These are phyloP conservation scores for Ornithorhynchus anatinus DNA, from an alignment of 2,113 vertebrate genomes.

Conservation along the genomic window DNA sequence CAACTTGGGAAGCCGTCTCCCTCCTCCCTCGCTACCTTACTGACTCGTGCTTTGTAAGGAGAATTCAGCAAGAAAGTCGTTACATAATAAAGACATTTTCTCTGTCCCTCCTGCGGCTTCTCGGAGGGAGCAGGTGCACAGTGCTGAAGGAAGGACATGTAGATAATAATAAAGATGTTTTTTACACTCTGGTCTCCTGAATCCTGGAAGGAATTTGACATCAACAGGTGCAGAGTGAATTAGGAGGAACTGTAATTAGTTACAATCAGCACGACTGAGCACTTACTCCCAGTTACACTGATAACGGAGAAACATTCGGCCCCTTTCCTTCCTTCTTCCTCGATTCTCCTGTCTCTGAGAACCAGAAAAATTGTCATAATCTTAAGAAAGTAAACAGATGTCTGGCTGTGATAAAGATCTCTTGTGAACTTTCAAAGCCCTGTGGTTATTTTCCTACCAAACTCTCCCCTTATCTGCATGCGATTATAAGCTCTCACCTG, in stretches of 20 bases:
- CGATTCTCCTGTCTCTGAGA: background rate
- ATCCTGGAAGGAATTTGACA: background rate
- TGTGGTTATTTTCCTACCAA: background rate
- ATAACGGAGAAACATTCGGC: background rate
- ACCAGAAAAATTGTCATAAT: background rate
- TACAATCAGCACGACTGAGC: background rate
- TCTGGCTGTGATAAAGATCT: constrained; percentile 3
- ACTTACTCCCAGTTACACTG: too few relatives aligned
- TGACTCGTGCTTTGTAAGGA: background rate
- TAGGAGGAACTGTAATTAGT: background rate
- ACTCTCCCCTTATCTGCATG: constrained; percentile 8
- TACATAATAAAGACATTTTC: constrained; percentile 32
- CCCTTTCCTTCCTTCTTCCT: background rate
- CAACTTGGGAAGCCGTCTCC: too few relatives aligned
- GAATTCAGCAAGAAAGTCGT: constrained; percentile 19
- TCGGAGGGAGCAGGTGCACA: constrained; percentile 40
- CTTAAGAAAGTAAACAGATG: constrained; percentile 3
- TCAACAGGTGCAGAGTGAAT: background rate
- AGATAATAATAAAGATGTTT: background rate
- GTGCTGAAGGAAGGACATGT: background rate
- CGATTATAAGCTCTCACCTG: constrained; percentile 31
- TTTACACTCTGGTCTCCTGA: background rate
- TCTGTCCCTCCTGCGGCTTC: background rate
- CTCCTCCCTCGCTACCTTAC: background rate
- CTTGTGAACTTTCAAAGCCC: background rate